These are phyloP conservation scores for Lasioglossum leucozonium DNA, from an alignment of 2,888 invertebrate genomes.

Conservation along the genomic window DNA sequence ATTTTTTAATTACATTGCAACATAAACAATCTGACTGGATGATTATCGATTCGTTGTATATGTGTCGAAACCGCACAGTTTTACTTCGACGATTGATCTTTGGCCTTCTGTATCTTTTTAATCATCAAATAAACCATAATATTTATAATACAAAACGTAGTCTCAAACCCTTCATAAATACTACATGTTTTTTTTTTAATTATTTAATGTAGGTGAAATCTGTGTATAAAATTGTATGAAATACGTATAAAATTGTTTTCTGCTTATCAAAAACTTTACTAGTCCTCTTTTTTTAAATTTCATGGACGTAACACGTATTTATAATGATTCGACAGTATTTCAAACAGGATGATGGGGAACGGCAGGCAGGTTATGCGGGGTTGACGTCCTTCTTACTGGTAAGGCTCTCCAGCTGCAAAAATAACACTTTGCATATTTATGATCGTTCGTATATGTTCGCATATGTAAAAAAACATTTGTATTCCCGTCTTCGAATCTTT, in stretches of 20 bases:
- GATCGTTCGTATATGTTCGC: constrained; percentile 22
- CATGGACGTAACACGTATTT: not conserved
- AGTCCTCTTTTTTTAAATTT: not conserved
- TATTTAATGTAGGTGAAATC: not conserved
- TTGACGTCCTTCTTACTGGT: constrained; percentile 82
- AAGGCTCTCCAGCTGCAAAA: constrained; percentile 84
- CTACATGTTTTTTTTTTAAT: not conserved
- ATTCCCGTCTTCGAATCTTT: constrained; percentile 66
- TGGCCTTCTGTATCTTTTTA: constrained; percentile 35
- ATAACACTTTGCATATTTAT: constrained; percentile 66
- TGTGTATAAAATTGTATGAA: not conserved
- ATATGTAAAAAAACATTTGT: constrained; percentile 21
- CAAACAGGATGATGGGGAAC: constrained; percentile 55
- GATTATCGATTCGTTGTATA: not conserved
- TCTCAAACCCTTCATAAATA: constrained; percentile 1
- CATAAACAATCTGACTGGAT: not conserved
- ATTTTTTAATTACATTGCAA: not conserved
- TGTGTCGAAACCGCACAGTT: constrained; percentile 45
- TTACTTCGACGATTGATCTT: constrained; percentile 42
- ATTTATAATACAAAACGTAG: constrained; percentile 9
- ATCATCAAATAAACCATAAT: constrained; percentile 11
- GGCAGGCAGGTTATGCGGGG: constrained; percentile 80
- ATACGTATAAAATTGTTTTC: not conserved
- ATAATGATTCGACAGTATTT: constrained; percentile 16
- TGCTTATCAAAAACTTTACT: not conserved